Base-by-base conservation (phyloP, 1,140 invertebrate genomes). In the Drosophila paulistorum region DNA sequence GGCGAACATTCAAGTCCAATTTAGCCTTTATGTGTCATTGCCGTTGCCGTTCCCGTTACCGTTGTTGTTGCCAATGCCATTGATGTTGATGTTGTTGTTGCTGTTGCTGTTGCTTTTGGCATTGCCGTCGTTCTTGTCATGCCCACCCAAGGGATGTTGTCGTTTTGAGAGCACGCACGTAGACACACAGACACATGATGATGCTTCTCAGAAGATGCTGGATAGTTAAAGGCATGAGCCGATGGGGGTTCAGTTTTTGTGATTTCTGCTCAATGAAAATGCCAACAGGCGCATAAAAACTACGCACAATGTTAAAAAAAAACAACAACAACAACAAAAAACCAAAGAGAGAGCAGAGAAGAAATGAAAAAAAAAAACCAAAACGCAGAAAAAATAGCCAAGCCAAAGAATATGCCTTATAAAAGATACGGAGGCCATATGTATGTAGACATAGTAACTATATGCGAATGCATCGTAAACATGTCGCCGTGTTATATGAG, bases 11-110 rank as follows among this genome's bases (percentile, higher is more conserved):
- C 71, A 76, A 70, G 71, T 75, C 76, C 82, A 86, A 85, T 85
- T 87, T 85, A 82, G 82, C 83, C 83, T 79, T 87, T 82, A 87
- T 86, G 83, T 79, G 70, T 81, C 74, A 73, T 83, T 74, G 69
- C 59, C 68, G 30, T 42, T 41, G 63, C 45, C 30, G 30, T 30
- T 30, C 3, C 23, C 23, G 23, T 26, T 26, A 2, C 23, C 23
- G 30, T 30, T 30, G 30, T 30, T 30, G 30, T 30, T 30, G 30
- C 30, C 30, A 30, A 30, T 30, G 30, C 30, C 30, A 30, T 30
- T 30, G 30, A 30, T 30, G 30, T 30, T 30, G 30, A 7, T 30
- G 30, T 1, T 30, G 30, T 7, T 30, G 30, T 7, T 30, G 30
- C 1, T 30, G 30, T 1, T 30, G 30, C 30, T 30, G 30, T 30